A percentile compares a stretch with the other conserved stretches of the same genome.
Evolutionary conservation across 2,113 vertebrate species (phyloP).

Genomic region (Myiagra hebetior): DNA sequence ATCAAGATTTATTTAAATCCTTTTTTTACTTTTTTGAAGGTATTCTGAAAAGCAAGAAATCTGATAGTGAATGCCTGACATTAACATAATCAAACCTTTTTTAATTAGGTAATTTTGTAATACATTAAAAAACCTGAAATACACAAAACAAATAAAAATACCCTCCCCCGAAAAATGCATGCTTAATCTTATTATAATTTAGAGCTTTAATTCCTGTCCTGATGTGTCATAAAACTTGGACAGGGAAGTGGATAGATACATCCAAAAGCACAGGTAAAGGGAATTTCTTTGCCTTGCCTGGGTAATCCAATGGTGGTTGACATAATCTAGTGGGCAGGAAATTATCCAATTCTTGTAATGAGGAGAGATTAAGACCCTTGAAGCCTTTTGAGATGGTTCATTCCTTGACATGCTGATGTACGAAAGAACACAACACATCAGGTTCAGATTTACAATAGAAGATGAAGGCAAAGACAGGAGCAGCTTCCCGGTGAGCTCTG

Average conservation of each 20-base stretch:
- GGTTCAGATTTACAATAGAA: background rate
- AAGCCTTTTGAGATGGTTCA: background rate
- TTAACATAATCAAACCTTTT: background rate
- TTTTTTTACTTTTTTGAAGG: background rate
- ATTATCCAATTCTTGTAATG: background rate
- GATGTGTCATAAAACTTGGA: background rate
- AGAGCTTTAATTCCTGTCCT: background rate
- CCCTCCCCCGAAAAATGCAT: background rate
- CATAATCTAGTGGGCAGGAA: background rate
- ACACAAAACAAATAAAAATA: background rate
- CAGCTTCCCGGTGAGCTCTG: background rate
- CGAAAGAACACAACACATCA: fast-evolving
- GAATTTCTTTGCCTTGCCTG: background rate
- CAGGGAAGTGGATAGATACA: background rate
- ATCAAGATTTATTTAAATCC: background rate
- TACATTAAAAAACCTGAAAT: background rate
- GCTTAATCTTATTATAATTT: background rate
- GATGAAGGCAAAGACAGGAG: background rate
- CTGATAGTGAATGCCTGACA: background rate
- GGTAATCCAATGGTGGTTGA: background rate
- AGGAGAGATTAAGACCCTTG: background rate
- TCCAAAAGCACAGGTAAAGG: background rate
- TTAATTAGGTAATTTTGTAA: background rate
- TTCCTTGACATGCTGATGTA: background rate
- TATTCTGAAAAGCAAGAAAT: background rate